phyloP scores from a whole-genome alignment of 2,797 vertebrate genomes.

The Myotis daubentonii region DNA sequence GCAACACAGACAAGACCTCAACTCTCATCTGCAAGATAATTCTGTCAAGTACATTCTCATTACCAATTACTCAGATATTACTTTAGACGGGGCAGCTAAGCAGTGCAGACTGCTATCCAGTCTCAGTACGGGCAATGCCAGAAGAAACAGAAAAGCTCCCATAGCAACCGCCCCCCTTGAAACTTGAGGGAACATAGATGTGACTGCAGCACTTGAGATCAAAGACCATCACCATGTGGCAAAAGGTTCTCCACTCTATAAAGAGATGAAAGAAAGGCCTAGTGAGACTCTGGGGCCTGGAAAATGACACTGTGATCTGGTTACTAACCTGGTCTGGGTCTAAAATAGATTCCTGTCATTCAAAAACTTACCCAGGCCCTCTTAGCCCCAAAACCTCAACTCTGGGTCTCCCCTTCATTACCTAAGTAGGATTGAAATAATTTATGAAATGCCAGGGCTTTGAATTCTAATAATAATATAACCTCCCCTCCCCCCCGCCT shows the following conservation, averaged over 20 bases:
- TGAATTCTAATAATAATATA: background rate
- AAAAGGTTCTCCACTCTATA: background rate
- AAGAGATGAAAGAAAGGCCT: background rate
- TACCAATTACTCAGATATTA: background rate
- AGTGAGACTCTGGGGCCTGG: background rate
- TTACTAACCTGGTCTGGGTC: background rate
- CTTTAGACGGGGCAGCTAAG: background rate
- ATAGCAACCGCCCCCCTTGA: background rate
- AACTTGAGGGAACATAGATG: background rate
- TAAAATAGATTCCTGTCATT: background rate
- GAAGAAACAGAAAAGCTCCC: background rate
- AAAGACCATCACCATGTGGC: background rate
- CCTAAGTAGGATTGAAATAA: background rate
- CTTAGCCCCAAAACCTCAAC: background rate
- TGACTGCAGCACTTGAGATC: background rate
- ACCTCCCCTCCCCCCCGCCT: background rate
- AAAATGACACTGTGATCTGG: background rate
- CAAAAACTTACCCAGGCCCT: background rate
- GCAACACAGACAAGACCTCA: background rate
- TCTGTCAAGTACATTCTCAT: slow-evolving; percentile 14
- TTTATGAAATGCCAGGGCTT: background rate
- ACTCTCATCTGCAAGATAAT: background rate
- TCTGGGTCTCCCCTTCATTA: background rate
- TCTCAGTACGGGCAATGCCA: background rate
- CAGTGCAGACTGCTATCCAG: background rate